Evolutionary conservation across 2,888 invertebrate genomes (phyloP).

Genomic region (Drosophila ezoana): DNA sequence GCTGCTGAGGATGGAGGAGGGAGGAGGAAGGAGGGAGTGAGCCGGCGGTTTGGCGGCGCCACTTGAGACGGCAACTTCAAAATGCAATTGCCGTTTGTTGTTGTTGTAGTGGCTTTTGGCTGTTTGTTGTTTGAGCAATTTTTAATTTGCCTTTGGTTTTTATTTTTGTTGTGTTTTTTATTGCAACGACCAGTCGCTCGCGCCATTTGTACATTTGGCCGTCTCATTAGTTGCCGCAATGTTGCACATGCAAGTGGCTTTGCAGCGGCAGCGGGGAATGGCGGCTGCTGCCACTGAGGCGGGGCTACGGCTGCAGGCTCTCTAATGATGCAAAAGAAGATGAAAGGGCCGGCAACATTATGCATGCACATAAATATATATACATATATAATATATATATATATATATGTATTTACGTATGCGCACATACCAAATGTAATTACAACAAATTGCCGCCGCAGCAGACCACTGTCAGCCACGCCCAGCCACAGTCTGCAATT

Average conservation of each 20-base stretch:
- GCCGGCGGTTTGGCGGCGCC: conserved; percentile 26
- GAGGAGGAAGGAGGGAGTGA: neutral
- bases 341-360: conserved; percentile 48
- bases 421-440: conserved; percentile 63
- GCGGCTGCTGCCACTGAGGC: too few relatives aligned
- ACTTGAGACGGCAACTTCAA: conserved; percentile 67
- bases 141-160: conserved; percentile 47
- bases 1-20: neutral
- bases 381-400: neutral
- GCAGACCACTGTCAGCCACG: conserved; percentile 16
- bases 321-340: conserved; percentile 74
- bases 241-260: conserved; percentile 12
- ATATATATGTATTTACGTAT: neutral
- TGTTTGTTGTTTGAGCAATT: conserved; percentile 49
- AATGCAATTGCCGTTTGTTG: conserved; percentile 55
- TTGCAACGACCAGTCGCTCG: conserved; percentile 16
- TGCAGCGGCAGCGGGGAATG: neutral
- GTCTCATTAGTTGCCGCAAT: conserved; percentile 54
- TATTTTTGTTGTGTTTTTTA: conserved; percentile 24
- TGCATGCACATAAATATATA: neutral
- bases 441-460: conserved; percentile 61
- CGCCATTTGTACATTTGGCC: conserved; percentile 27
- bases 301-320: conserved; percentile 6
- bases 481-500: neutral
- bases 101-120: conserved; percentile 21